A percentile compares a stretch with the other conserved stretches of the same genome.
phyloP scores from a whole-genome alignment of 2,888 invertebrate genomes.

The Monopis laevigella region DNA sequence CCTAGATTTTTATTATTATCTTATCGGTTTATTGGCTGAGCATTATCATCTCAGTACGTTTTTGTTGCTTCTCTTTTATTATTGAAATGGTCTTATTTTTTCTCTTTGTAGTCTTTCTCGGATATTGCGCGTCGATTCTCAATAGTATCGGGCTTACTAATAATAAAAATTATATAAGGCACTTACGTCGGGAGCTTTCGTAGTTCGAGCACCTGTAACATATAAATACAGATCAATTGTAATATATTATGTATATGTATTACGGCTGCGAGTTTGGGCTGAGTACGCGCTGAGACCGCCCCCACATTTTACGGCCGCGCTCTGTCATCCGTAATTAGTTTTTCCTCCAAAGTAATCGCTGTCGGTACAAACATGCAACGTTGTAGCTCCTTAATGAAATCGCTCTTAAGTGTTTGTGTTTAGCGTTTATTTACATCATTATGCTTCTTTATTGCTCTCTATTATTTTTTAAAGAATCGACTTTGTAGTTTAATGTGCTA shows the following conservation, averaged over 20 bases:
- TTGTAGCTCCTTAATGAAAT: slow-evolving; percentile 57
- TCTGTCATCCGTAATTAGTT: slow-evolving; percentile 54
- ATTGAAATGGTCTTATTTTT: background rate
- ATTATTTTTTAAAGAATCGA: slow-evolving; percentile 9
- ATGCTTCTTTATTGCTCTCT: slow-evolving; percentile 10
- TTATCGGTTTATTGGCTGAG: background rate
- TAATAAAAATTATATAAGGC: no score
- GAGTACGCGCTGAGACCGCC: slow-evolving; percentile 10
- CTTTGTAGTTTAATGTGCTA: slow-evolving; percentile 9
- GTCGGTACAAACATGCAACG: slow-evolving; percentile 54
- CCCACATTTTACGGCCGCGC: slow-evolving; percentile 18
- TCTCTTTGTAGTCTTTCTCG: no score
- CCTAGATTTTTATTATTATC: slow-evolving; percentile 2
- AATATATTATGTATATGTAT: background rate
- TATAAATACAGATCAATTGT: no score
- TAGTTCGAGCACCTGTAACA: no score
- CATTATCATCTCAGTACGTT: background rate
- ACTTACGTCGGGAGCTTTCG: no score
- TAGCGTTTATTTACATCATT: slow-evolving; percentile 53
- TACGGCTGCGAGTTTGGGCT: background rate
- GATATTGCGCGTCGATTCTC: no score
- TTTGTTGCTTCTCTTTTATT: background rate
- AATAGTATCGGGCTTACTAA: no score
- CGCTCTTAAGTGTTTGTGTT: slow-evolving; percentile 52
- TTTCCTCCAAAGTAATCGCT: slow-evolving; percentile 49